Percentiles rank a stretch among this genome's conserved stretches.
Evolutionary conservation across 2,888 invertebrate species (phyloP).

Genomic region (Lasioglossum calceatum): DNA sequence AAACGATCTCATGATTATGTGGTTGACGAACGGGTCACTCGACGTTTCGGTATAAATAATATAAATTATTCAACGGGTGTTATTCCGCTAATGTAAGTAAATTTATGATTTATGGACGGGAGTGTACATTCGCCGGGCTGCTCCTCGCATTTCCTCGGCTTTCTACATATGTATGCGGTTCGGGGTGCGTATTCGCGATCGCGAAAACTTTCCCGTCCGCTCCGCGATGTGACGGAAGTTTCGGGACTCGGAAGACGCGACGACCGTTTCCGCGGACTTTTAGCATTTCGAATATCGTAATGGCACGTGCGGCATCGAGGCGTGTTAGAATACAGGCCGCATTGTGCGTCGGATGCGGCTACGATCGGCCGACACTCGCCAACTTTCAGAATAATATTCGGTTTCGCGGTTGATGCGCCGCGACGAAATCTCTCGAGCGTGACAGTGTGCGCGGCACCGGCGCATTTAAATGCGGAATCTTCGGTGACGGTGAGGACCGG

Average conservation of each 20-base stretch:
- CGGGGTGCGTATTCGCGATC: conserved; percentile 28
- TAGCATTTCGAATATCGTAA: conserved; percentile 52
- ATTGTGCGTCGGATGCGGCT: conserved; percentile 31
- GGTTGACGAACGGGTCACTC: neutral
- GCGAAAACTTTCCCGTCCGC: conserved; percentile 56
- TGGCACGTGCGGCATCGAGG: conserved; percentile 48
- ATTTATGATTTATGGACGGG: conserved; percentile 6
- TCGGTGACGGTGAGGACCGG: conserved; percentile 14
- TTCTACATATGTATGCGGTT: neutral
- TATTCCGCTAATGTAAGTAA: conserved; percentile 4
- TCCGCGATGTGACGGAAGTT: conserved; percentile 30
- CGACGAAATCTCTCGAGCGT: conserved; percentile 20
- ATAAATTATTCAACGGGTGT: conserved; percentile 2
- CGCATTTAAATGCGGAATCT: conserved; percentile 50
- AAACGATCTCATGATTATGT: neutral
- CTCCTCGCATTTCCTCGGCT: conserved; percentile 28
- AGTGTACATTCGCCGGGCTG: conserved; percentile 17
- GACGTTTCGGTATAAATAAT: neutral
- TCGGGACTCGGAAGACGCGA: conserved; percentile 8
- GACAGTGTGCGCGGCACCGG: conserved; percentile 3
- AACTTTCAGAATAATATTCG: conserved; percentile 62
- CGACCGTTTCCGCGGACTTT: conserved; percentile 37
- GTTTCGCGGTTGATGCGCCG: conserved; percentile 26
- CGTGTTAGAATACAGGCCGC: conserved; percentile 41
- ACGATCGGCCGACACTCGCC: conserved; percentile 25